Evolutionary conservation across 2,888 invertebrate species (phyloP).

Genomic region (Therioaphis trifolii): DNA sequence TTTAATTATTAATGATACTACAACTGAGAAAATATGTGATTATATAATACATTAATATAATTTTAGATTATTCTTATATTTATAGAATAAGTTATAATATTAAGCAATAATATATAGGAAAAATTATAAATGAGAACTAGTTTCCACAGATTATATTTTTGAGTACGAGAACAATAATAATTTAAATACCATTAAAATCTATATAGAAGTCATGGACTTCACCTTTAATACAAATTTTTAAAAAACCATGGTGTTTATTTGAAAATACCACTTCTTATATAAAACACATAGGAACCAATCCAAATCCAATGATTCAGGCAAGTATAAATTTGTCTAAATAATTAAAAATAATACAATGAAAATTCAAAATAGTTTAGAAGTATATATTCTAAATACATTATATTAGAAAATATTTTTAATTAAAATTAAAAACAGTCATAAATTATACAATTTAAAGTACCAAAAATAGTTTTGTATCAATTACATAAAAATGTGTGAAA

Average conservation of each 20-base stretch:
- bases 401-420: background rate
- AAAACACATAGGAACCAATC: constrained; percentile 5
- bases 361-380: background rate
- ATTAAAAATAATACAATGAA: background rate
- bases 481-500: background rate
- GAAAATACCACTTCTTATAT: background rate
- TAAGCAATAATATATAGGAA: too few relatives aligned
- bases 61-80: background rate
- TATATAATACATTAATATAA: background rate
- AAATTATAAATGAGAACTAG: background rate
- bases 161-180: background rate
- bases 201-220: background rate
- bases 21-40: background rate
- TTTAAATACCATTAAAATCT: background rate
- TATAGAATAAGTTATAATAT: too few relatives aligned
- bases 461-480: background rate
- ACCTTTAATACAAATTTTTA: background rate
- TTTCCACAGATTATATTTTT: background rate
- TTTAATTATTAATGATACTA: background rate
- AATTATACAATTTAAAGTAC: constrained; percentile 7
- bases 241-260: background rate
- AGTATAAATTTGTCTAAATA: constrained; percentile 1
- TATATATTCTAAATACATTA: background rate
- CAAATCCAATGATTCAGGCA: background rate
- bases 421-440: constrained; percentile 17